Evolutionary conservation across 2,797 vertebrate genomes (phyloP), one percentile per base, ranked within the genome.

Genomic region (Propithecus perrieri): DNA sequence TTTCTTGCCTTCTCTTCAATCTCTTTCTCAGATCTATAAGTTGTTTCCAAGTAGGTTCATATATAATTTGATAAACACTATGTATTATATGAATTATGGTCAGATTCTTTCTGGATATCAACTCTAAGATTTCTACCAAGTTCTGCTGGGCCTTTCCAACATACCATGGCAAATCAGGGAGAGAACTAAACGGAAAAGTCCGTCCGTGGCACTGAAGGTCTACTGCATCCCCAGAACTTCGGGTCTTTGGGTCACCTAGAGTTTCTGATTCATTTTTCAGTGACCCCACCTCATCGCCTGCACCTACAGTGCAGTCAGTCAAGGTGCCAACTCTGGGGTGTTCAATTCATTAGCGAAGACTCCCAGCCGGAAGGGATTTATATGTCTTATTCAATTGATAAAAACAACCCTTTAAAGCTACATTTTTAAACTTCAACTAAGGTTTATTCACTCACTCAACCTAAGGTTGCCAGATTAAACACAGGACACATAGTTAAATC

Each of bases 401-500:
- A 89, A 90, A 94, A 86, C 53, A 69, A 33, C 15, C 10, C 33
- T 74, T 46, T 57, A 35, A 86, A 81, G 59, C 14, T 61, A n/a
- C 20, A 50, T 75, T 87, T 84, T 30, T 57, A 89, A 71, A 50
- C 30, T 84, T 81, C 24, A 53, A 8, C 15, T 78, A 63, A 72
- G 15, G 2, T 67, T 74, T 50, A 78, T 69, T 85, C 55, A 93
- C 38, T 91, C 46, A 83, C 20, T 84, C 30, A 91, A 38, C 22
- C 17, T 26, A 65, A n/a, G 17, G 35, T 24, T 76, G 33, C 43
- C 55, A 89, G 55, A 92, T 85, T 30, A 89, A 91, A 85, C n/a
- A 33, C 41, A 85, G 15, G 59, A 72, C 65, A 94, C 15, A 2
- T 15, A 65, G 53, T 46, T 75, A 59, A 85, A 63, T 63, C 30